A percentile compares a stretch with the other conserved stretches of the same genome.
Evolutionary conservation across 1,140 invertebrate genomes (phyloP).

Genomic region (Pentalonia nigronervosa): DNA sequence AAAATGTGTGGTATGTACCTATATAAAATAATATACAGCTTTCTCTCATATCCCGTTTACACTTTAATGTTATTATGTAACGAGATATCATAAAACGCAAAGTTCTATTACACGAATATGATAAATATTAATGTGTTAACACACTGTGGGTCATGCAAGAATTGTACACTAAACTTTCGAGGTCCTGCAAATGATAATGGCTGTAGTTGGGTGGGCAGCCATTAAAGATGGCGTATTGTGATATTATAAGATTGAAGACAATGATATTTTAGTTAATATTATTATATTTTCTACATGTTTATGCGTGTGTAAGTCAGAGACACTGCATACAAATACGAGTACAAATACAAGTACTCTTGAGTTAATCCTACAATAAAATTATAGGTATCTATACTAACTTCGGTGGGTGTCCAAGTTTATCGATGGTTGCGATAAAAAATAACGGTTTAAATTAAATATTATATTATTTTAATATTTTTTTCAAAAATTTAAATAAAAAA

Average conservation of each 20-base stretch:
- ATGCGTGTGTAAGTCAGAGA: too few species aligned
- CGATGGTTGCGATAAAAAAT: too few species aligned
- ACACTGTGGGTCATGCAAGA: too few species aligned
- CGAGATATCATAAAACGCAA: neutral
- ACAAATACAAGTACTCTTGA: too few species aligned
- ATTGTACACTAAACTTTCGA: neutral
- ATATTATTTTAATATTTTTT: too few species aligned
- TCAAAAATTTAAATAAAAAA: too few species aligned
- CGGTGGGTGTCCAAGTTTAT: too few species aligned
- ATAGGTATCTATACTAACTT: too few species aligned
- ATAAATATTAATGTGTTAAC: neutral
- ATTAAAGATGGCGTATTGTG: neutral
- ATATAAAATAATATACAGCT: neutral
- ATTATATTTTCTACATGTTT: too few species aligned
- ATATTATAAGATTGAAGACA: neutral
- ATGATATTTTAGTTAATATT: neutral
- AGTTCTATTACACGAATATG: neutral
- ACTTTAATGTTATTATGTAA: neutral
- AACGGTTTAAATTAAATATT: too few species aligned
- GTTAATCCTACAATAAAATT: too few species aligned
- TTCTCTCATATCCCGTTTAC: neutral
- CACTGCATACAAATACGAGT: too few species aligned
- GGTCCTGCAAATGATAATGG: neutral
- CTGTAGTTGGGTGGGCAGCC: neutral
- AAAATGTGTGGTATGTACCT: conserved; percentile 74